A percentile compares a stretch with the other conserved stretches of the same genome.
phyloP scores from a whole-genome alignment of 92 coral and sea anemone genomes.

The Palythoa caribaeorum region DNA sequence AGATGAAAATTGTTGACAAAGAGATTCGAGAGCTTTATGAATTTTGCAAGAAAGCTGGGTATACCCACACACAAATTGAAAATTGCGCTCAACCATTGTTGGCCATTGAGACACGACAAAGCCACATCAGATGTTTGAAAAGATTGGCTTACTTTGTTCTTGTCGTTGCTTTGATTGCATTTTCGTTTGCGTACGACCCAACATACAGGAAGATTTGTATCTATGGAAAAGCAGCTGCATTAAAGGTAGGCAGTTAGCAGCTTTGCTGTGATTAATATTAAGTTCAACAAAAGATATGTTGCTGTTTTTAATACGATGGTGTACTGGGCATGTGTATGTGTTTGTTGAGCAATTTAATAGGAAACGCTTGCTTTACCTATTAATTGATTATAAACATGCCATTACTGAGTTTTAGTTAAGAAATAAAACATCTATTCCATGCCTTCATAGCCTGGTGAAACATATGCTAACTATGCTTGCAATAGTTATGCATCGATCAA shows the following conservation, averaged over 20 bases:
- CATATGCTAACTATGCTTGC: too few relatives aligned
- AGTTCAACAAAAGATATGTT: too few relatives aligned
- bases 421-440: too few relatives aligned
- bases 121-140: conserved; percentile 76
- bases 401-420: too few relatives aligned
- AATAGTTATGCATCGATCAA: too few relatives aligned
- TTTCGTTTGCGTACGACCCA: conserved; percentile 77
- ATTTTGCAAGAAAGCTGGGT: conserved; percentile 89
- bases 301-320: too few relatives aligned
- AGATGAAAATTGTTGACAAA: conserved; percentile 87
- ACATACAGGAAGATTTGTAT: conserved; percentile 90
- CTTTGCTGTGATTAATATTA: neutral
- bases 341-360: too few relatives aligned
- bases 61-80: conserved; percentile 86
- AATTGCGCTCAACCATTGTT: conserved; percentile 90
- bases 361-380: too few relatives aligned
- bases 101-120: conserved; percentile 64
- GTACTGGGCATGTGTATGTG: too few relatives aligned
- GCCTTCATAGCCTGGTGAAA: too few relatives aligned
- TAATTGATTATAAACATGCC: too few relatives aligned
- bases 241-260: conserved; percentile 74
- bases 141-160: conserved; percentile 66
- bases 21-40: conserved; percentile 91
- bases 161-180: conserved; percentile 72
- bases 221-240: conserved; percentile 77